Evolutionary conservation across 2,888 invertebrate genomes (phyloP).

Genomic region (Coecobrya sp.): DNA sequence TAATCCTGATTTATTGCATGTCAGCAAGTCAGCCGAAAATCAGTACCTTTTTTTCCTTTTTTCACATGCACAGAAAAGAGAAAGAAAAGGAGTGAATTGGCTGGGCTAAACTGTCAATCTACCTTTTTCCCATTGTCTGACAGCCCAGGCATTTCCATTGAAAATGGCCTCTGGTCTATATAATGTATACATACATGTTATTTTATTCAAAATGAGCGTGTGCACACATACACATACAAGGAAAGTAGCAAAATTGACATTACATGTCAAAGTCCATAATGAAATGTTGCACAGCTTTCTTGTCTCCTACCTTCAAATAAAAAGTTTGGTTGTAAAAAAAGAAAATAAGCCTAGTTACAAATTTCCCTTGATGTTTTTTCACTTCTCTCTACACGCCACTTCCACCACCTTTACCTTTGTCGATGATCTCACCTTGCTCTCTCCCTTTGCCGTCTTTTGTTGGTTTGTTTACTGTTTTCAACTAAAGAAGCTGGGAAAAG

Average conservation of each 20-base stretch:
- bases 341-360: constrained; percentile 59
- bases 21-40: constrained; percentile 64
- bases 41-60: constrained; percentile 43
- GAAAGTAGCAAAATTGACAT: constrained; percentile 56
- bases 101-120: constrained; percentile 45
- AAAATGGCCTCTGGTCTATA: constrained; percentile 15
- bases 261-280: constrained; percentile 73
- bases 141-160: neutral
- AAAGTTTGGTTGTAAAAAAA: constrained; percentile 29
- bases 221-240: neutral
- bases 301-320: constrained; percentile 39
- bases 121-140: neutral
- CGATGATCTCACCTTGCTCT: neutral
- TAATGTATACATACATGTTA: neutral
- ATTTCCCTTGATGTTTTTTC: constrained; percentile 37
- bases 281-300: constrained; percentile 66
- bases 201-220: constrained; percentile 42
- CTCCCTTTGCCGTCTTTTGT: neutral
- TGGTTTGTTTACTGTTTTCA: neutral
- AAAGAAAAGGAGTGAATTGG: neutral
- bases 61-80: constrained; percentile 2
- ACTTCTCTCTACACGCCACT: constrained; percentile 18
- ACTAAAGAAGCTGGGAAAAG: neutral
- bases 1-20: constrained; percentile 77
- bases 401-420: constrained; percentile 14